These are phyloP conservation scores for Toxotes lorentzi DNA, from an alignment of 2,797 vertebrate species.

Conservation along the genomic window DNA sequence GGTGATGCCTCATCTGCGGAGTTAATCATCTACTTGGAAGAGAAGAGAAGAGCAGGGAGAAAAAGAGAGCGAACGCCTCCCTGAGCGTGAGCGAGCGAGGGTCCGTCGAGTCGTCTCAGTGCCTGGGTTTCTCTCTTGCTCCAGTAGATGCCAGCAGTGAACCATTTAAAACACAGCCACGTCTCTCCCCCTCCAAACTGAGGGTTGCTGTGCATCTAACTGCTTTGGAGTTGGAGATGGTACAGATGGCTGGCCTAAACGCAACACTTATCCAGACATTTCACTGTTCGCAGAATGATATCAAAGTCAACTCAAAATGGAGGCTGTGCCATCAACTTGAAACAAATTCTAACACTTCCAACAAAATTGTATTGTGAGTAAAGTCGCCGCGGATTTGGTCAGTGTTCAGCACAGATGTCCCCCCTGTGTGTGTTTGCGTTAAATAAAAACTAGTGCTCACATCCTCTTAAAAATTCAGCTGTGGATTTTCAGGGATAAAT, in stretches of 20 bases:
- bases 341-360: slow-evolving; percentile 85
- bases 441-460: slow-evolving; percentile 81
- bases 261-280: slow-evolving; percentile 85
- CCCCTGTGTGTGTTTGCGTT: slow-evolving; percentile 76
- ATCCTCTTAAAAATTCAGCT: slow-evolving; percentile 83
- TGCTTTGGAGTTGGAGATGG: slow-evolving; percentile 81
- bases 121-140: slow-evolving; percentile 18
- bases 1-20: slow-evolving; percentile 39
- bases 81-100: not conserved
- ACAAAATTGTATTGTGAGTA: slow-evolving; percentile 84
- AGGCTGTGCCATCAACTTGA: slow-evolving; percentile 83
- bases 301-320: slow-evolving; percentile 85
- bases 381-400: slow-evolving; percentile 80
- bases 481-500: slow-evolving; percentile 82
- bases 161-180: slow-evolving; percentile 59
- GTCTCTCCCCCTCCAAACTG: slow-evolving; percentile 31
- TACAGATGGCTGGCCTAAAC: slow-evolving; percentile 84
- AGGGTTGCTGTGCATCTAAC: slow-evolving; percentile 62
- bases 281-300: slow-evolving; percentile 83
- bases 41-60: not conserved
- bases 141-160: slow-evolving; percentile 87
- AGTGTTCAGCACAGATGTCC: slow-evolving; percentile 84
- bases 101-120: slow-evolving; percentile 6
- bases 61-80: not conserved
- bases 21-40: slow-evolving; percentile 29